phyloP scores from a whole-genome alignment of 2,797 vertebrate genomes.

The Lophotriccus pileatus region DNA sequence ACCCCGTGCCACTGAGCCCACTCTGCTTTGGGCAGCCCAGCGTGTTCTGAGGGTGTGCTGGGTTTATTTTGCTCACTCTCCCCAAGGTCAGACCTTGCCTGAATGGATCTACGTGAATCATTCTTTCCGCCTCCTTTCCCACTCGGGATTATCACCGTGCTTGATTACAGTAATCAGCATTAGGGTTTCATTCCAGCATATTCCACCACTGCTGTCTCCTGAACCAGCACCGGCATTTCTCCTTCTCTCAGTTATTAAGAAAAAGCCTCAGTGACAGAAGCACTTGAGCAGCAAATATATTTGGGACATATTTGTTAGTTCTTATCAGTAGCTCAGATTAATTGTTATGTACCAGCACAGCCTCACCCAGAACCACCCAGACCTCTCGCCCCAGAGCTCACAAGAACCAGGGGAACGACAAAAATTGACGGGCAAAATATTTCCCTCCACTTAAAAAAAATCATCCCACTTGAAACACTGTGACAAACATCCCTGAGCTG shows the following conservation, averaged over 20 bases:
- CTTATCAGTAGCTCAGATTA: background rate
- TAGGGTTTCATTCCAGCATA: background rate
- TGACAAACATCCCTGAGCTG: background rate
- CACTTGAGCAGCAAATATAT: background rate
- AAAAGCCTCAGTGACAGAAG: background rate
- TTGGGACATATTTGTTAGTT: background rate
- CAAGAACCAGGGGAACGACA: background rate
- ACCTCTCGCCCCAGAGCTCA: background rate
- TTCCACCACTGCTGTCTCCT: background rate
- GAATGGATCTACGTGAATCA: slow-evolving; percentile 55
- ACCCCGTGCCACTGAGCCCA: background rate
- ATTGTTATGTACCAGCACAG: background rate
- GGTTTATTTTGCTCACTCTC: slow-evolving; percentile 50
- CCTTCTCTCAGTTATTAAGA: background rate
- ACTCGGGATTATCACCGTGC: background rate
- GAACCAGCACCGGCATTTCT: background rate
- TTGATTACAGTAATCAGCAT: slow-evolving; percentile 1
- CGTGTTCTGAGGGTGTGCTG: slow-evolving; percentile 13
- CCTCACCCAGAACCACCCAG: background rate
- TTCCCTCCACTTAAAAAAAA: background rate
- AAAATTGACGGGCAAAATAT: background rate
- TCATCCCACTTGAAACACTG: background rate
- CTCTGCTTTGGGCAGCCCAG: background rate
- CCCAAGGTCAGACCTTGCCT: slow-evolving; percentile 48
- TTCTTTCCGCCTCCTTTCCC: slow-evolving; percentile 47